Evolutionary conservation across 2,888 invertebrate genomes (phyloP).

Genomic region (Noctua comes): DNA sequence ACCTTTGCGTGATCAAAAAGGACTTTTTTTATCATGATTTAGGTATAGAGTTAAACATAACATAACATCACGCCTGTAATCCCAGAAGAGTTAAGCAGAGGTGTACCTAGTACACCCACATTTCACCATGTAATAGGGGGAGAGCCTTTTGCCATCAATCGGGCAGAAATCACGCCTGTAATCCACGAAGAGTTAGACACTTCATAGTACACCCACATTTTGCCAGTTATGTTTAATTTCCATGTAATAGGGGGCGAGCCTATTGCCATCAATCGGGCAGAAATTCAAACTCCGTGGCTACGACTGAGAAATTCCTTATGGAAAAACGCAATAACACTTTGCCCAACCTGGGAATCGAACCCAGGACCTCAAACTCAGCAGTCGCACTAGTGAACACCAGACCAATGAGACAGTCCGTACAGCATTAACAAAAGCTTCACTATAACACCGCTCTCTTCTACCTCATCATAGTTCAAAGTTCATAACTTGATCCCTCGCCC

Average conservation of each 20-base stretch:
- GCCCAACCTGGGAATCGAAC: neutral
- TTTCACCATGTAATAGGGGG: neutral
- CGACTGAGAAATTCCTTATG: neutral
- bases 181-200: no score
- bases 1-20: no score
- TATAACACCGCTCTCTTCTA: neutral
- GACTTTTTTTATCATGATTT: no score
- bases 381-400: no score
- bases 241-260: neutral
- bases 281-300: neutral
- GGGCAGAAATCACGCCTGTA: neutral
- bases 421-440: slow-evolving; percentile 20
- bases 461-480: slow-evolving; percentile 40
- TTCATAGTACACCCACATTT: neutral
- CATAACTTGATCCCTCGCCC: slow-evolving; percentile 46
- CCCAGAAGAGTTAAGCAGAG: no score
- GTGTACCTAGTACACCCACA: neutral
- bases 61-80: no score
- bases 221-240: neutral
- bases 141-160: neutral
- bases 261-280: neutral
- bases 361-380: no score
- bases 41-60: no score
- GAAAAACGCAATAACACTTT: no score
- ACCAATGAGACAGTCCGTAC: neutral